Evolutionary conservation across 2,888 invertebrate species (phyloP).

Genomic region (Eristalis intricaria): DNA sequence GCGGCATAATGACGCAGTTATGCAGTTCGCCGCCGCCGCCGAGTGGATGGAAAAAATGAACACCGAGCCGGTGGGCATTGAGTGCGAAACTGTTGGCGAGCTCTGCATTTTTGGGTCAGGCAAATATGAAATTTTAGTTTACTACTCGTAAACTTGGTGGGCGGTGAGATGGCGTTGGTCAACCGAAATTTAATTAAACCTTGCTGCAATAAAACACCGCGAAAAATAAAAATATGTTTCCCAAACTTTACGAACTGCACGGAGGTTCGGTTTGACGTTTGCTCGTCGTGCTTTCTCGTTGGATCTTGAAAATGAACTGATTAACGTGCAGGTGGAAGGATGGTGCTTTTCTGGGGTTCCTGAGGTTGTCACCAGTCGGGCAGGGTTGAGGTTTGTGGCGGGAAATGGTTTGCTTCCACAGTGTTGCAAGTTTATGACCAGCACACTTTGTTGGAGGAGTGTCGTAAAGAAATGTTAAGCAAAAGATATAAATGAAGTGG

Average conservation of each 20-base stretch:
- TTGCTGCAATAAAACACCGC: neutral
- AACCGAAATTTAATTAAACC: slow-evolving; percentile 51
- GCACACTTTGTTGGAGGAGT: too few relatives aligned
- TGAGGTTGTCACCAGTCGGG: too few relatives aligned
- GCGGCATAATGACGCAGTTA: neutral
- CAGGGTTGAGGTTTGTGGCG: too few relatives aligned
- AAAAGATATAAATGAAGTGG: too few relatives aligned
- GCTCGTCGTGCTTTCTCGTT: neutral
- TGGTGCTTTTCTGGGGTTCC: too few relatives aligned
- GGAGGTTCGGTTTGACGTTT: neutral
- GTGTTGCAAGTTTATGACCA: too few relatives aligned
- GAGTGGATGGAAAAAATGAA: neutral
- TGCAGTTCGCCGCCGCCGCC: neutral
- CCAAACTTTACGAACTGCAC: neutral
- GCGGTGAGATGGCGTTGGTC: slow-evolving; percentile 15
- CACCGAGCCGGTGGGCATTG: neutral
- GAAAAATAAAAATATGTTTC: neutral
- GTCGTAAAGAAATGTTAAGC: too few relatives aligned
- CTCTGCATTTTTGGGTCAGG: slow-evolving; percentile 37
- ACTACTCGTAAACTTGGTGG: neutral
- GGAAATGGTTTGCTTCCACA: too few relatives aligned
- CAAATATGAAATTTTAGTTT: slow-evolving; percentile 33
- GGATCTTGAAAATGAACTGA: neutral
- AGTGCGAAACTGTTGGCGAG: neutral
- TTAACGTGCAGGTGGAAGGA: too few relatives aligned